These are phyloP conservation scores for Masticophis lateralis DNA, from an alignment of 2,797 vertebrate genomes.

Conservation along the genomic window DNA sequence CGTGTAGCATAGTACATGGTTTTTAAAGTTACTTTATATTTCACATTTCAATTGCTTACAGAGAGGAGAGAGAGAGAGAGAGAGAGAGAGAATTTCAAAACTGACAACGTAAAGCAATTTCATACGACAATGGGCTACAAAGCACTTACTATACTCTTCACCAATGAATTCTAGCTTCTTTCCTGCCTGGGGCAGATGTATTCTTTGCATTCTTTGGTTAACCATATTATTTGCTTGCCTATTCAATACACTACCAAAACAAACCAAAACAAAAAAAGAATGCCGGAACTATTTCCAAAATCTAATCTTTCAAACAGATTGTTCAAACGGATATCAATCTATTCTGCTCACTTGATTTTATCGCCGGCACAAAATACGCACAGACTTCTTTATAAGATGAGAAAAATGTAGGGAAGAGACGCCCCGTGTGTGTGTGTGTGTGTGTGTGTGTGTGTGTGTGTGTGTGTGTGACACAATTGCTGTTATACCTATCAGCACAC, in stretches of 20 bases:
- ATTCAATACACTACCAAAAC: background rate
- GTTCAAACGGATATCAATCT: background rate
- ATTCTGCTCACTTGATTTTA: background rate
- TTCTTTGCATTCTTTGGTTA: background rate
- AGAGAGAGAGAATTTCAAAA: background rate
- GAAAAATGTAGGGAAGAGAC: constrained; percentile 7
- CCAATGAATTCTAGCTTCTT: background rate
- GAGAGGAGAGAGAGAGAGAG: too few species aligned
- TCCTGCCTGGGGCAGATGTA: background rate
- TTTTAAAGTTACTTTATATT: background rate
- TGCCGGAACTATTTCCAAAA: background rate
- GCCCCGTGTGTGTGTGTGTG: background rate
- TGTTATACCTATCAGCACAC: constrained; percentile 29
- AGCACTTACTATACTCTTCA: background rate
- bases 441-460: constrained; percentile 2
- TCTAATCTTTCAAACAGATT: background rate
- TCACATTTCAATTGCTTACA: background rate
- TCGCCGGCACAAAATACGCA: background rate
- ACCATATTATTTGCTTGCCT: background rate
- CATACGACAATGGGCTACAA: background rate
- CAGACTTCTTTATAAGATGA: background rate
- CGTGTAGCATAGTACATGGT: background rate
- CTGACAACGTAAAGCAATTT: background rate
- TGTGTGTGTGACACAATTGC: constrained; percentile 24
- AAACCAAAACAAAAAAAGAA: background rate